Base-by-base conservation (phyloP, 2,113 vertebrate species). In the Elephas maximus region DNA sequence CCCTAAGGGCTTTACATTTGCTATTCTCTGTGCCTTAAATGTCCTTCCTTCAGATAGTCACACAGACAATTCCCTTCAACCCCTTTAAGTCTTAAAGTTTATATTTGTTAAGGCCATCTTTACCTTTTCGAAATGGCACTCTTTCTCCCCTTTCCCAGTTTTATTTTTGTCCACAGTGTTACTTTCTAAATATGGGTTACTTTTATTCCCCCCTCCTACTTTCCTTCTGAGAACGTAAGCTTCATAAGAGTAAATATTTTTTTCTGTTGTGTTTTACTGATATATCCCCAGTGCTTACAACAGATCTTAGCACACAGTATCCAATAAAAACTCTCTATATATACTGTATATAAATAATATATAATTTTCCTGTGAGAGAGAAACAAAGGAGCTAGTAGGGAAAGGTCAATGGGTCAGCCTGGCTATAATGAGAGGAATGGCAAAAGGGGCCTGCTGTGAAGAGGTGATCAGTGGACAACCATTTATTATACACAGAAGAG, bases 81-180 rank as follows among this genome's bases (percentile, higher is more conserved):
- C 82, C 77, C 74, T 91, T 81, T 18, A 87, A 81, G 17, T 65
- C 60, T 93, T 65, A 90, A 76, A 80, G 24, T 44, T n/a, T 26
- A 84, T 24, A 77, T 89, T 94, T 60, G 51, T 21, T 28, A 90
- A 95, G 71, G 30, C 5, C 8, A 45, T 86, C 78, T 74, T 37
- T 82, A n/a, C 5, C 12, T 76, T 63, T 90, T 65, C 90, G 73
- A 95, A 85, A 85, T 21, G 48, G 48, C 30, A 92, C 8, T n/a
- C 7, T 5, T 2, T 33, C 41, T 79, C 67, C 28, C 24, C 6
- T 91, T 80, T 80, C 33, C 33, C 24, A 93, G 44, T 30, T 79
- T 96, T 65, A 67, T 80, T 87, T 96, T 93, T 92, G 86, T 37
- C 17, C 62, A 78, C 12, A 4, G 73, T 92, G 23, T 87, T 87